Conservation (phyloP, 2,888 invertebrate species). For the Cheilosia soror region DNA sequence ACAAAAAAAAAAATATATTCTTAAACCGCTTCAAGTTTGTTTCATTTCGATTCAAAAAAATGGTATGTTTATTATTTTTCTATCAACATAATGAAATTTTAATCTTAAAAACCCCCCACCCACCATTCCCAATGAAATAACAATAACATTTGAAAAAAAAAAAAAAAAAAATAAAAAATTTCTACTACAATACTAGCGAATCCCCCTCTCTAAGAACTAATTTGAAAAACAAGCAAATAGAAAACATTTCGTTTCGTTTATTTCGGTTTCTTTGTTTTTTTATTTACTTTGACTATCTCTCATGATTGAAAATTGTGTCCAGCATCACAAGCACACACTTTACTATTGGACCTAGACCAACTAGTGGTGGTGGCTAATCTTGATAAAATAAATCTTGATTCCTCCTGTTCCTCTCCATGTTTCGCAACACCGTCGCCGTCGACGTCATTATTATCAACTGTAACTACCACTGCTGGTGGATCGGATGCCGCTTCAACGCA, state of each 20-base stretch:
- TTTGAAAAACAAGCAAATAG: slow-evolving; percentile 53
- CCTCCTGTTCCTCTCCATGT: slow-evolving; percentile 82
- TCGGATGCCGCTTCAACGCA: slow-evolving; percentile 76
- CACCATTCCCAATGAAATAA: not conserved
- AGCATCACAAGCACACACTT: slow-evolving; percentile 84
- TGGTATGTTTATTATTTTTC: slow-evolving; percentile 66
- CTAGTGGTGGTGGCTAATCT: slow-evolving; percentile 84
- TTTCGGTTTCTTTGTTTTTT: slow-evolving; percentile 78
- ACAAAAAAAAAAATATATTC: slow-evolving; percentile 24
- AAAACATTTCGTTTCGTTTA: slow-evolving; percentile 74
- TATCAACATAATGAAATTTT: slow-evolving; percentile 27
- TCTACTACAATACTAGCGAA: slow-evolving; percentile 16
- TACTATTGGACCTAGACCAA: slow-evolving; percentile 86
- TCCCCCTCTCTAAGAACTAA: slow-evolving; percentile 37
- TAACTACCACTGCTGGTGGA: slow-evolving; percentile 58
- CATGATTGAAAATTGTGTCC: slow-evolving; percentile 83
- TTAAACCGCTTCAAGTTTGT: slow-evolving; percentile 72
- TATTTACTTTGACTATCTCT: slow-evolving; percentile 78
- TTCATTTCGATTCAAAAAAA: slow-evolving; percentile 71
- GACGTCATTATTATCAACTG: slow-evolving; percentile 75
- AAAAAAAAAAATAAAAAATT: slow-evolving; percentile 15
- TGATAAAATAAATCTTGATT: slow-evolving; percentile 84
- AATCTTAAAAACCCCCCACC: slow-evolving; percentile 10
- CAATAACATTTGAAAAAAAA: slow-evolving; percentile 12
- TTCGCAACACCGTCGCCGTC: slow-evolving; percentile 70